Percentiles rank a stretch among this genome's conserved stretches.
Conservation (phyloP, 2,113 vertebrate species). For the Bagarius yarrelli region DNA sequence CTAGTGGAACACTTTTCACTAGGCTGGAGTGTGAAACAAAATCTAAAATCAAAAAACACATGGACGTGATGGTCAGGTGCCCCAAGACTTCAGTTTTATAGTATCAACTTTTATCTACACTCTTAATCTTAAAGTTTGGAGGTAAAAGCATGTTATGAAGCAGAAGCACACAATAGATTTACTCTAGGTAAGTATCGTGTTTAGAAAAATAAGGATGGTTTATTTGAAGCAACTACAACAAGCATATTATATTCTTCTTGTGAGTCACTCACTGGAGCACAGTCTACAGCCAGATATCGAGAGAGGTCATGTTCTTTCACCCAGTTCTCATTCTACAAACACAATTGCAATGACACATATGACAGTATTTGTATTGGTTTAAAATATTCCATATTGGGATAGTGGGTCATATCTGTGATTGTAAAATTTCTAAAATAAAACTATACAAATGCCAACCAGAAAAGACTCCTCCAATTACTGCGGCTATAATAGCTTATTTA, state of each 20-base stretch:
- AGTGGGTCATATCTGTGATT: constrained; percentile 68
- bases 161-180: constrained; percentile 34
- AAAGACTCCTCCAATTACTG: constrained; percentile 69
- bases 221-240: constrained; percentile 74
- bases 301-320: constrained; percentile 57
- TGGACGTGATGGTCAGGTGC: too few species aligned
- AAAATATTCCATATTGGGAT: constrained; percentile 69
- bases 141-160: not conserved
- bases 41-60: too few species aligned
- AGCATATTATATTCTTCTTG: constrained; percentile 67
- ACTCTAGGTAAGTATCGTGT: constrained; percentile 47
- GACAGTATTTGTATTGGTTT: constrained; percentile 61
- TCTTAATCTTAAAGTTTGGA: not conserved
- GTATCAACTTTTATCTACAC: not conserved
- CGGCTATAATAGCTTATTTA: constrained; percentile 78
- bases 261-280: constrained; percentile 68
- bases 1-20: too few species aligned
- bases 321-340: constrained; percentile 66
- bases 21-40: too few species aligned
- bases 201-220: constrained; percentile 79
- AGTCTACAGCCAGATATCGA: constrained; percentile 74
- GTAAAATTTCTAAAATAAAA: constrained; percentile 70
- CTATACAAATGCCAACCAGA: constrained; percentile 73
- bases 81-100: not conserved
- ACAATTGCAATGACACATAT: constrained; percentile 66